A percentile compares a stretch with the other conserved stretches of the same genome.
phyloP scores from a whole-genome alignment of 2,113 vertebrate species.

The Corythornis vintsioides region DNA sequence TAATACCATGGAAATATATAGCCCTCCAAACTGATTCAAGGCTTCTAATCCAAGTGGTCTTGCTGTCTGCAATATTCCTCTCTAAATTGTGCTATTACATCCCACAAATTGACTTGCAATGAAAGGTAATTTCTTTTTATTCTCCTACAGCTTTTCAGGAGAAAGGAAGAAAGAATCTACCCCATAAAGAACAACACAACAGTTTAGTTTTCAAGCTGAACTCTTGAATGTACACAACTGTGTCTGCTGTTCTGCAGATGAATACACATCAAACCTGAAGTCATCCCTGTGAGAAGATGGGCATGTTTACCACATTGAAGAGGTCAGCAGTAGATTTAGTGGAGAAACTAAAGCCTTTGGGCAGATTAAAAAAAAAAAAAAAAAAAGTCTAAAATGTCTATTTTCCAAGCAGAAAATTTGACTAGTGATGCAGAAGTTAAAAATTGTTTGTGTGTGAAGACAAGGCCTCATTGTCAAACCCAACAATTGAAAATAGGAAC shows the following conservation, averaged over 20 bases:
- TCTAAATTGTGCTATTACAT: conserved; percentile 45
- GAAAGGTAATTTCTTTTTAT: conserved; percentile 61
- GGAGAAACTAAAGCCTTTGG: neutral
- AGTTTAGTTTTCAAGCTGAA: neutral
- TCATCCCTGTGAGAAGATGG: neutral
- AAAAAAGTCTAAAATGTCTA: neutral
- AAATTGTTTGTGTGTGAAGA: neutral
- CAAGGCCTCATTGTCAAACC: neutral
- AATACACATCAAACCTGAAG: neutral
- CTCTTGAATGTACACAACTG: neutral
- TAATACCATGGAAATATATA: conserved; percentile 2
- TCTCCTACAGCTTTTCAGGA: neutral
- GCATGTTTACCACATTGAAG: neutral
- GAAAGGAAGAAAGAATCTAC: neutral
- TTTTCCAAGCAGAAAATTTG: neutral
- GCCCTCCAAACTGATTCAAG: conserved; percentile 29
- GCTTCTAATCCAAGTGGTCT: conserved; percentile 42
- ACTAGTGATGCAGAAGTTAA: neutral
- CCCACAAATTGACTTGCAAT: conserved; percentile 65
- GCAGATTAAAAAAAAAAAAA: neutral
- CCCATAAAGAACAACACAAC: neutral
- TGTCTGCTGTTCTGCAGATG: neutral
- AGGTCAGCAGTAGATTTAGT: neutral
- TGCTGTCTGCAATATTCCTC: conserved; percentile 47
- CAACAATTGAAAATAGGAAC: neutral